A percentile compares a stretch with the other conserved stretches of the same genome.
Evolutionary conservation across 1,140 invertebrate species (phyloP).

Genomic region (Ylistrum balloti): DNA sequence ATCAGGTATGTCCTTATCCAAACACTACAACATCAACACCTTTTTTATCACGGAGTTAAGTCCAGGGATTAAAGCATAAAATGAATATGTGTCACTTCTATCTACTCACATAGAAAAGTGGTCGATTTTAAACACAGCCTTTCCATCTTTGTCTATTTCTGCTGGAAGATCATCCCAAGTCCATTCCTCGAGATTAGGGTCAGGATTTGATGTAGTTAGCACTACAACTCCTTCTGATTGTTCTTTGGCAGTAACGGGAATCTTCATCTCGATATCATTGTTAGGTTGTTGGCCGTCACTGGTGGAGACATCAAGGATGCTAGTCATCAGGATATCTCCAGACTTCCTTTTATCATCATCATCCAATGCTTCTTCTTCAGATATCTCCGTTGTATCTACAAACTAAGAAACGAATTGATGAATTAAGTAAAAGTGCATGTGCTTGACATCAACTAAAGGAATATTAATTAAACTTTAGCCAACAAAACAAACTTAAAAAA

Average conservation of each 20-base stretch:
- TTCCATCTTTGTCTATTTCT: not conserved
- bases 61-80: no score
- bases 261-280: constrained; percentile 44
- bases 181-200: constrained; percentile 20
- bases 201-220: constrained; percentile 38
- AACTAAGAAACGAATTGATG: not conserved
- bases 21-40: no score
- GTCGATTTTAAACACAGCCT: constrained; percentile 19
- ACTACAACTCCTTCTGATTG: not conserved
- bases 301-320: constrained; percentile 53
- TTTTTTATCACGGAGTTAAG: no score
- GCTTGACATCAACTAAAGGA: no score
- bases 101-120: constrained; percentile 53
- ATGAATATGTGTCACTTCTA: not conserved
- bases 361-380: not conserved
- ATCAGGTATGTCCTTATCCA: no score
- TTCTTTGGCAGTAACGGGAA: not conserved
- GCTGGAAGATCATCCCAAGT: constrained; percentile 48
- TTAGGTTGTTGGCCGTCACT: constrained; percentile 49
- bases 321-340: constrained; percentile 42
- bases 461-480: no score
- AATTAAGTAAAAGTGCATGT: no score
- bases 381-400: not conserved
- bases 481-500: no score
- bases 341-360: not conserved